phyloP scores from a whole-genome alignment of 2,888 invertebrate species.

The Pristionchus mayeri region DNA sequence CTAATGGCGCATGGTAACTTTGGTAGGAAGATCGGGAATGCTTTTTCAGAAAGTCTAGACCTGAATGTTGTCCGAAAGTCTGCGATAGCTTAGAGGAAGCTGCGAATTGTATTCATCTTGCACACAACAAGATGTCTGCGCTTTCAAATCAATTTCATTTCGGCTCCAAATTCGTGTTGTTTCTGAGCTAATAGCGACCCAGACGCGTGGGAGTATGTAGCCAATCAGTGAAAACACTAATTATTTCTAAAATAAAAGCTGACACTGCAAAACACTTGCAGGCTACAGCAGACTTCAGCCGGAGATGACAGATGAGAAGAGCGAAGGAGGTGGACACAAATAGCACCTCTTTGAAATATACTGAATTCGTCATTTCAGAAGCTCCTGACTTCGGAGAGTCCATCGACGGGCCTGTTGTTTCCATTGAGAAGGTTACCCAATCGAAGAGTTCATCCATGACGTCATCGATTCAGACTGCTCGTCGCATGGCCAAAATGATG shows the following conservation, averaged over 20 bases:
- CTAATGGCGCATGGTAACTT: too few species aligned
- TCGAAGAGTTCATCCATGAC: not conserved
- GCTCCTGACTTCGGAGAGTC: not conserved
- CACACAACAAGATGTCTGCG: not conserved
- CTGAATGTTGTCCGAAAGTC: too few species aligned
- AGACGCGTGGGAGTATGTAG: not conserved
- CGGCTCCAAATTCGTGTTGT: not conserved
- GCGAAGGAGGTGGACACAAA: not conserved
- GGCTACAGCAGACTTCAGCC: constrained; percentile 15
- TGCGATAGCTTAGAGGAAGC: too few species aligned
- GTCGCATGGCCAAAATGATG: constrained; percentile 8
- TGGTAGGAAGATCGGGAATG: too few species aligned
- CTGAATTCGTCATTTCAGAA: not conserved
- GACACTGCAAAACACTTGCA: not conserved
- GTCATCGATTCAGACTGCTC: not conserved
- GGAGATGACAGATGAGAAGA: constrained; percentile 5
- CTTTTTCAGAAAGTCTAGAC: too few species aligned
- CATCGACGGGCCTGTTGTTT: constrained; percentile 7
- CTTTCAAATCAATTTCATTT: too few species aligned
- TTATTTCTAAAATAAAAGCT: not conserved
- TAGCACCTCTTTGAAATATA: not conserved
- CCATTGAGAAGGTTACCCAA: not conserved
- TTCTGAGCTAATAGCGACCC: not conserved
- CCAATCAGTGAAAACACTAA: not conserved
- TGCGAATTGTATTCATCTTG: not conserved